Conservation (phyloP, 2,113 vertebrate genomes). For the Oreochromis aureus region DNA sequence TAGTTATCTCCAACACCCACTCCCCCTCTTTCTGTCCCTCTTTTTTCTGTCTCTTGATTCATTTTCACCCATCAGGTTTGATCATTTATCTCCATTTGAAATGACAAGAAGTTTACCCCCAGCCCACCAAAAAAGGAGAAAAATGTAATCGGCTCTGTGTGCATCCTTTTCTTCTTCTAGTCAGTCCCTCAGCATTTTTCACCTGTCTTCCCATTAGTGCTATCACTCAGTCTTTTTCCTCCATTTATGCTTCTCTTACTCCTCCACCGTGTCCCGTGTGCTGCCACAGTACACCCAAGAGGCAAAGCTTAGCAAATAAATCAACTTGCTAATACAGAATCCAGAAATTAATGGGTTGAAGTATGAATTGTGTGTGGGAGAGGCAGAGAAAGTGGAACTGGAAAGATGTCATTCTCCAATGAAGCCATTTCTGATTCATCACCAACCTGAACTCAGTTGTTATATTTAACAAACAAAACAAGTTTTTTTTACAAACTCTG, state of each 20-base stretch:
- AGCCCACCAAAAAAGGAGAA: neutral
- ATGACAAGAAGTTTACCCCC: neutral
- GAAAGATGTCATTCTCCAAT: neutral
- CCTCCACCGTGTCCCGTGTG: neutral
- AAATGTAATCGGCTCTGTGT: neutral
- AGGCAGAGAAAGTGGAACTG: neutral
- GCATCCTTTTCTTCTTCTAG: neutral
- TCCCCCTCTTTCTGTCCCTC: neutral
- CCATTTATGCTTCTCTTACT: neutral
- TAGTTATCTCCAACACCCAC: neutral
- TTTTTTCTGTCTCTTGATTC: neutral
- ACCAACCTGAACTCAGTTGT: neutral
- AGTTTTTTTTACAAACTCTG: rapidly evolving
- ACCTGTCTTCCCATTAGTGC: neutral
- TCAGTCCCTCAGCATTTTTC: neutral
- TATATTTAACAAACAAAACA: neutral
- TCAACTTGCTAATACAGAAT: neutral
- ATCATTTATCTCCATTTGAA: neutral
- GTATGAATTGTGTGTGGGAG: neutral
- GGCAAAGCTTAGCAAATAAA: neutral
- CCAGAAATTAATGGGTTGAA: neutral
- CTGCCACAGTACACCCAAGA: neutral
- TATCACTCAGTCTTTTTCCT: neutral
- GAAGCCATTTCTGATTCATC: neutral
- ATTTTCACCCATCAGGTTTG: neutral